These are phyloP conservation scores for Tortricodes alternella DNA, from an alignment of 2,888 invertebrate genomes.

Conservation along the genomic window DNA sequence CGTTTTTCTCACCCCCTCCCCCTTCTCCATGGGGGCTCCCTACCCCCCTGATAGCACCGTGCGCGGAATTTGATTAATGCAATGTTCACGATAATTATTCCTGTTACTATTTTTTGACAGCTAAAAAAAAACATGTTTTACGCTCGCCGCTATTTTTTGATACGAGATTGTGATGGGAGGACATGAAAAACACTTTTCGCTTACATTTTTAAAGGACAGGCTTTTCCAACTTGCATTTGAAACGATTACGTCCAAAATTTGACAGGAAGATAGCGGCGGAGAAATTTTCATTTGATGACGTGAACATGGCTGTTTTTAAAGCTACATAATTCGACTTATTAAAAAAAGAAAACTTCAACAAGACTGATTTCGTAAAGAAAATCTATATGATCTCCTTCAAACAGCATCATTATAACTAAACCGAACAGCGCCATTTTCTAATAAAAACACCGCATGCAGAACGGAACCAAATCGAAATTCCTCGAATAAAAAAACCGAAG, in stretches of 20 bases:
- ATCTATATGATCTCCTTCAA: too few species aligned
- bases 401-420: neutral
- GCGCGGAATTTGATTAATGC: slow-evolving; percentile 83
- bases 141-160: slow-evolving; percentile 56
- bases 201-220: neutral
- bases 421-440: slow-evolving; percentile 1
- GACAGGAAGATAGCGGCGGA: too few species aligned
- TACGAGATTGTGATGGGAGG: slow-evolving; percentile 32
- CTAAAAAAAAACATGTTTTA: slow-evolving; percentile 61
- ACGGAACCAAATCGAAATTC: slow-evolving; percentile 23
- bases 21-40: slow-evolving; percentile 34
- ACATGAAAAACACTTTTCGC: neutral
- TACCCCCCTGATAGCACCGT: slow-evolving; percentile 71
- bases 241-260: too few species aligned
- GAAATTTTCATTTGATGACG: neutral
- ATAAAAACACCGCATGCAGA: slow-evolving; percentile 22
- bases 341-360: neutral
- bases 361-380: too few species aligned
- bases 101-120: slow-evolving; percentile 81
- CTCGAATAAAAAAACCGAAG: slow-evolving; percentile 24
- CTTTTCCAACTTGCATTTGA: too few species aligned
- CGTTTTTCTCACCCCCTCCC: slow-evolving; percentile 63
- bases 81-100: slow-evolving; percentile 82
- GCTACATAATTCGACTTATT: too few species aligned
- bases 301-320: too few species aligned